These are phyloP conservation scores for Nilaparvata lugens DNA, from an alignment of 1,140 invertebrate species.

Conservation along the genomic window DNA sequence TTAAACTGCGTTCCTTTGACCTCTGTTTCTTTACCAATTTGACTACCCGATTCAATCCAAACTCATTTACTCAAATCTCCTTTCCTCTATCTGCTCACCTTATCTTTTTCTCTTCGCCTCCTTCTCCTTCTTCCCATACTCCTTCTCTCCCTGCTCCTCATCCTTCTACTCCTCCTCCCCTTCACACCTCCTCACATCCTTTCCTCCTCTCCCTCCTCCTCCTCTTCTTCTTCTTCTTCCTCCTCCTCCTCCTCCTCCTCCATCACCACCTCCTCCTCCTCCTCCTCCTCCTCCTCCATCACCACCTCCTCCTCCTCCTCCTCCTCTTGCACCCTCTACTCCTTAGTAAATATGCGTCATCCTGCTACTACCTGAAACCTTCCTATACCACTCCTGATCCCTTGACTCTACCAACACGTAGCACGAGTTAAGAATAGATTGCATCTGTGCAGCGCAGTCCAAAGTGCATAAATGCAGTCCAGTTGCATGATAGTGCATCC, in stretches of 20 bases:
- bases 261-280: neutral
- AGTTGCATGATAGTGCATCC: too few relatives aligned
- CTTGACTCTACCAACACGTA: neutral
- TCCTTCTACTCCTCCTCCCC: neutral
- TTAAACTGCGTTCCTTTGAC: too few relatives aligned
- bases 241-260: neutral
- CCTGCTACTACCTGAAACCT: neutral
- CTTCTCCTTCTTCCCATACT: too few relatives aligned
- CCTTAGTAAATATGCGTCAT: slow-evolving; percentile 13
- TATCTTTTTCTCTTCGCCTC: slow-evolving; percentile 1
- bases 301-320: neutral
- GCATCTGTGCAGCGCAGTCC: too few relatives aligned
- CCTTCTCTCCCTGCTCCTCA: too few relatives aligned
- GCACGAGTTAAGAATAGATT: too few relatives aligned
- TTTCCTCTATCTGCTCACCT: neutral
- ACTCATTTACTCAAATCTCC: too few relatives aligned
- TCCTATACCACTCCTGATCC: neutral
- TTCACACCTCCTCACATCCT: slow-evolving; percentile 20
- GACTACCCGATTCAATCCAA: too few relatives aligned
- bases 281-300: slow-evolving; percentile 2
- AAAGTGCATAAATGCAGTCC: too few relatives aligned
- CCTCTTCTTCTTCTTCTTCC: slow-evolving; percentile 10
- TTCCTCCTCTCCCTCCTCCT: slow-evolving; percentile 26
- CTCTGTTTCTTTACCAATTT: too few relatives aligned
- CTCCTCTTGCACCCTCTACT: slow-evolving; percentile 19